phyloP scores from a whole-genome alignment of 1,140 invertebrate genomes.

The Mesaphorura yosii region DNA sequence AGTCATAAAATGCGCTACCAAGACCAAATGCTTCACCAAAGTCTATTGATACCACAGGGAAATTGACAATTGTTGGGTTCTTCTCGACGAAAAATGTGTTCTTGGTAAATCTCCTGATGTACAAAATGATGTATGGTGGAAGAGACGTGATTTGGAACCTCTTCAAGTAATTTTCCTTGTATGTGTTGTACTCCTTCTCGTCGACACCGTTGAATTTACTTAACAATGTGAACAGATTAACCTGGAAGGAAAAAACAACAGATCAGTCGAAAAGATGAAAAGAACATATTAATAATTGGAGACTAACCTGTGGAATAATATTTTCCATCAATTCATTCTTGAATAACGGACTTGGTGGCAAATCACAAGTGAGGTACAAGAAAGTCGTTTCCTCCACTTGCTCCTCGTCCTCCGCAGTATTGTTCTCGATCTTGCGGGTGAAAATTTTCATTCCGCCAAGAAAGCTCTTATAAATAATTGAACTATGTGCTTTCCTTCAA shows the following conservation, averaged over 20 bases:
- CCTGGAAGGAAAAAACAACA: slow-evolving; percentile 43
- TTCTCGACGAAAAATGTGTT: slow-evolving; percentile 99
- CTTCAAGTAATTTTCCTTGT: slow-evolving; percentile 97
- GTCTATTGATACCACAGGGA: slow-evolving; percentile 94
- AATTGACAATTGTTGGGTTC: slow-evolving; percentile 99
- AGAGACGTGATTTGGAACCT: slow-evolving; percentile 88
- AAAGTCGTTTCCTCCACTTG: slow-evolving; percentile 79
- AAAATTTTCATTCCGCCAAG: slow-evolving; percentile 90
- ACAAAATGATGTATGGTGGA: slow-evolving; percentile 94
- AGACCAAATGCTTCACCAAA: slow-evolving; percentile 61
- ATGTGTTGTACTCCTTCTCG: slow-evolving; percentile 98
- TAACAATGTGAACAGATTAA: slow-evolving; percentile 84
- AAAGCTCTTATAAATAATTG: slow-evolving; percentile 91
- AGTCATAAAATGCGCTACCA: slow-evolving; percentile 55
- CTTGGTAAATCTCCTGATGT: slow-evolving; percentile 92
- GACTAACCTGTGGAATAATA: slow-evolving; percentile 85
- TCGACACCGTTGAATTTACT: slow-evolving; percentile 90
- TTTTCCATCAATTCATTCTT: slow-evolving; percentile 96
- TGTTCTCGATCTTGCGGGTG: slow-evolving; percentile 83
- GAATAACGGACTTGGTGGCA: slow-evolving; percentile 90
- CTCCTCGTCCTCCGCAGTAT: slow-evolving; percentile 82
- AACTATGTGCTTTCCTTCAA: slow-evolving; percentile 56
- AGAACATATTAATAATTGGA: not conserved
- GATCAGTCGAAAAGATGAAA: not conserved
- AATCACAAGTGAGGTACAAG: slow-evolving; percentile 89